Percentiles rank a stretch among this genome's conserved stretches.
Evolutionary conservation across 2,113 vertebrate species (phyloP).

Genomic region (Canis aureus): DNA sequence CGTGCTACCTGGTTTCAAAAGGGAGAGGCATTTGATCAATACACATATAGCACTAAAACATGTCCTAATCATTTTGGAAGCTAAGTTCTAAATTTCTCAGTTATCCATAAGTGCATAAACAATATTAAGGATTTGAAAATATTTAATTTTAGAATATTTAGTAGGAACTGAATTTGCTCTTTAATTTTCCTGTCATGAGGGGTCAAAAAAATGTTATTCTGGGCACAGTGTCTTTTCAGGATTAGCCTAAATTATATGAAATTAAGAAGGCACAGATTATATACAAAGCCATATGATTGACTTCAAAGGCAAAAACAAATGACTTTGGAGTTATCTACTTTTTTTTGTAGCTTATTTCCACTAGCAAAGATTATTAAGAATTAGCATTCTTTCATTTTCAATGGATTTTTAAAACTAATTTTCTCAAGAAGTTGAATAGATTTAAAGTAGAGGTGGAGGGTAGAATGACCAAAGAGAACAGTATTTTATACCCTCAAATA

Average conservation of each 20-base stretch:
- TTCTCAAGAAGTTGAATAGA: not conserved
- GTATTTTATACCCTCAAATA: not conserved
- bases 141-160: slow-evolving; percentile 23
- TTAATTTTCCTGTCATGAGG: not conserved
- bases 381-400: not conserved
- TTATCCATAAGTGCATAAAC: not conserved
- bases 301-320: not conserved
- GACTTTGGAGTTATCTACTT: not conserved
- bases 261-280: not conserved
- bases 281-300: not conserved
- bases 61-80: not conserved
- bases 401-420: slow-evolving; percentile 27
- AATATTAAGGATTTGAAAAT: not conserved
- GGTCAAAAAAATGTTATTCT: not conserved
- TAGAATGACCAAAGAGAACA: not conserved
- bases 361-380: not conserved
- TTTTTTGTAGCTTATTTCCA: slow-evolving; percentile 20
- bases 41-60: not conserved
- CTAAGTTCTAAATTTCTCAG: not conserved
- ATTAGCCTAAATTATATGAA: not conserved
- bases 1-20: not conserved
- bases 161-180: not conserved
- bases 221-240: not conserved
- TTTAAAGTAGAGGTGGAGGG: not conserved
- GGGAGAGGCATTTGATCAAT: not conserved